Evolutionary conservation across 2,888 invertebrate species (phyloP).

Genomic region (Hypena proboscidalis): DNA sequence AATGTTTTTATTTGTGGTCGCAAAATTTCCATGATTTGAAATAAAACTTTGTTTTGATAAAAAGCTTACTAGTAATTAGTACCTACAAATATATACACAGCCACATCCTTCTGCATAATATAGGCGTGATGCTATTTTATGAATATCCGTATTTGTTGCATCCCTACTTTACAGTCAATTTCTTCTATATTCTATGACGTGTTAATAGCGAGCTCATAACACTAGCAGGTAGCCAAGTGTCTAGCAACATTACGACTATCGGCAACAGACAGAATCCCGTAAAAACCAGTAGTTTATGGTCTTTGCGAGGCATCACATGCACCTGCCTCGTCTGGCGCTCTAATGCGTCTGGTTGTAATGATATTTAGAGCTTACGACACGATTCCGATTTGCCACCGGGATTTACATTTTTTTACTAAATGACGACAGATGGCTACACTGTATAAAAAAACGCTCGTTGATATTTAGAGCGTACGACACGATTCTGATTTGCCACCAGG

Average conservation of each 20-base stretch:
- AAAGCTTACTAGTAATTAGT: no score
- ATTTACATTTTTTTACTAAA: no score
- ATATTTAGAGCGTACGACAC: no score
- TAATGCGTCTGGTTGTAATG: conserved; percentile 38
- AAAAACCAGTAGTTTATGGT: conserved; percentile 17
- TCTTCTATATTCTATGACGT: conserved; percentile 4
- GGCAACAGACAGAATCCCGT: conserved; percentile 17
- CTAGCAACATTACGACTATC: conserved; percentile 6
- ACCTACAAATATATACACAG: no score
- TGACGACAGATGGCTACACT: no score
- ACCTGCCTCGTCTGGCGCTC: conserved; percentile 46
- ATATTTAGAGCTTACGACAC: neutral
- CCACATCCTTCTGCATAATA: no score
- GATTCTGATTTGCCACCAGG: no score
- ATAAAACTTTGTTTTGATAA: no score
- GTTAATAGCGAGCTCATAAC: conserved; percentile 1
- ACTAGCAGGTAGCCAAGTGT: conserved; percentile 1
- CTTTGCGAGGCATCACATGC: conserved; percentile 36
- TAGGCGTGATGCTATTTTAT: no score
- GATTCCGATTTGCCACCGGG: neutral
- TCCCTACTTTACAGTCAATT: neutral
- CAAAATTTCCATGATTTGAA: no score
- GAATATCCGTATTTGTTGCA: neutral
- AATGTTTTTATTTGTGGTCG: no score
- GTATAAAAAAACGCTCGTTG: no score